Evolutionary conservation across 2,888 invertebrate genomes (phyloP), one percentile per base, ranked within the genome.

Genomic region (Heteropelma amictum): DNA sequence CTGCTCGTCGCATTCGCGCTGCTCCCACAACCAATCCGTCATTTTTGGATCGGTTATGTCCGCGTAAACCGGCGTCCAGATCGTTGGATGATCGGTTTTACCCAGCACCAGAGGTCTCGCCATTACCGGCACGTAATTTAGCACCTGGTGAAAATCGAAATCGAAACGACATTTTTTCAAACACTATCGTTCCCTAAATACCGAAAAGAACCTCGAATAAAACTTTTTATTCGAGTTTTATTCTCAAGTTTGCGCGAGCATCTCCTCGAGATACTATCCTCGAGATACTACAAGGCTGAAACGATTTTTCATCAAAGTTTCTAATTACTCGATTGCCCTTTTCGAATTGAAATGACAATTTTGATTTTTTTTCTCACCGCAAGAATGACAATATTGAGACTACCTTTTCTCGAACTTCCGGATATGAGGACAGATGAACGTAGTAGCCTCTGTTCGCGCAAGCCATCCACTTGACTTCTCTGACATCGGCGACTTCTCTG

Each of bases 381-480:
- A 19, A 35, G 4, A 4, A 19, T 38, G 2, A 26, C 12, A 21
- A 19, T 1, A 23, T 12, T 49, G 0, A 3, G 1, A n/a, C 51
- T 69, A 94, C 98, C 90, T 99, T 95, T 90, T 99, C 99, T 68
- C 98, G 94, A 38, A 99, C 99, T 91, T 99, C 99, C 0, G 99
- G 98, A 86, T 97, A 92, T 28, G 98, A 98, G 80, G 97, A 97
- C 60, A 99, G 93, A 88, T 99, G 99, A 19, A 98, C 97, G 91
- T 96, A 98, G 90, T 95, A 98, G 8, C 98, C 98, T 92, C 96
- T 94, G 90, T 99, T 99, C 21, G 95, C 95, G 89, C 99, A 99
- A 56, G 99, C 99, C 97, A 99, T 99, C 96, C 97, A 97, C 87
- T 96, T 95, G 78, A 98, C 96, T 87, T 98, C 97, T 79, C 96